Evolutionary conservation across 2,797 vertebrate genomes (phyloP).

Genomic region (Paedocypris micromegethes): DNA sequence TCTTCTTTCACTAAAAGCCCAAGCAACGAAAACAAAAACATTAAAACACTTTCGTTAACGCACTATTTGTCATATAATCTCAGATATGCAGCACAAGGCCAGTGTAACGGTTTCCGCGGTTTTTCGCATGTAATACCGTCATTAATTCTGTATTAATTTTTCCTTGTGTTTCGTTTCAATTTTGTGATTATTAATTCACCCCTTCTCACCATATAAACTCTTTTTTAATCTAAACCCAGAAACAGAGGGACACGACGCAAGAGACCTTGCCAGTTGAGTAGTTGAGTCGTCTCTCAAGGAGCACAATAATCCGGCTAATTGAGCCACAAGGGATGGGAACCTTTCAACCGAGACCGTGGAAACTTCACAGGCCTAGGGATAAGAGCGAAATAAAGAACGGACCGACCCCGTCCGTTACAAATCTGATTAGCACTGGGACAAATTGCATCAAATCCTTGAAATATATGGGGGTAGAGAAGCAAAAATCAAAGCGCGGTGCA

Average conservation of each 20-base stretch:
- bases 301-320: constrained; percentile 98
- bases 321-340: constrained; percentile 82
- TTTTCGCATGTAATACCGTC: background rate
- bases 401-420: constrained; percentile 56
- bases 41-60: constrained; percentile 4
- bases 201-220: constrained; percentile 39
- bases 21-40: too few relatives aligned
- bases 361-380: constrained; percentile 64
- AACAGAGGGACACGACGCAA: constrained; percentile 41
- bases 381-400: constrained; percentile 45
- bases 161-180: constrained; percentile 1
- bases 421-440: constrained; percentile 72
- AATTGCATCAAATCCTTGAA: constrained; percentile 68
- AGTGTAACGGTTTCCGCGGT: constrained; percentile 4
- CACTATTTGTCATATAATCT: background rate
- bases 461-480: constrained; percentile 55
- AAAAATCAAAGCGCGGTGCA: constrained; percentile 62
- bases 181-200: constrained; percentile 34
- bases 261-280: constrained; percentile 64
- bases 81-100: too few relatives aligned
- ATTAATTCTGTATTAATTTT: constrained; percentile 15
- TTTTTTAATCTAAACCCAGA: constrained; percentile 32
- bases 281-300: constrained; percentile 78
- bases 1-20: constrained; percentile 87
- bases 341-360: constrained; percentile 70